Evolutionary conservation across 2,797 vertebrate genomes (phyloP).

Genomic region (Synaphobranchus kaupii): DNA sequence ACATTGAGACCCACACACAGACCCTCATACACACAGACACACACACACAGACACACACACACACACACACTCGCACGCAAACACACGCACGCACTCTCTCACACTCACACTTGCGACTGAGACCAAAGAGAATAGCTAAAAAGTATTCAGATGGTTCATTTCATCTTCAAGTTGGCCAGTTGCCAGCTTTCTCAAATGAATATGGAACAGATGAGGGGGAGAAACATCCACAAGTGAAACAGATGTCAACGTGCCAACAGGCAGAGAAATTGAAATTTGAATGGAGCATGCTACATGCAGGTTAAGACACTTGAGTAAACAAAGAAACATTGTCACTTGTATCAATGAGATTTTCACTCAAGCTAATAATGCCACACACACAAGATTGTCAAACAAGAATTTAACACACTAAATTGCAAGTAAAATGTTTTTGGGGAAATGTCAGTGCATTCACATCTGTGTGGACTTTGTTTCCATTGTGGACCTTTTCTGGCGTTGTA

Average conservation of each 20-base stretch:
- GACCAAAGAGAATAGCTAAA: constrained; percentile 33
- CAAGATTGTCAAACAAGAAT: not conserved
- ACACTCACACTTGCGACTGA: not conserved
- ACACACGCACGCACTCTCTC: not conserved
- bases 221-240: constrained; percentile 16
- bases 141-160: not conserved
- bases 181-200: constrained; percentile 24
- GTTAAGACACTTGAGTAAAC: not conserved
- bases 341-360: not conserved
- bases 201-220: not conserved
- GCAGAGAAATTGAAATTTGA: constrained; percentile 9
- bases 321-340: constrained; percentile 8
- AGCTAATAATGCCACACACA: not conserved
- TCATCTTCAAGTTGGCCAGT: constrained; percentile 5
- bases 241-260: constrained; percentile 22
- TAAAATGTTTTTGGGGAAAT: too few relatives aligned
- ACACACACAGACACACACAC: not conserved
- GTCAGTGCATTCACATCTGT: too few relatives aligned
- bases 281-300: constrained; percentile 16
- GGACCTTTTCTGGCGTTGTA: too few relatives aligned
- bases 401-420: not conserved
- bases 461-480: too few relatives aligned
- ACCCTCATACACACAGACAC: not conserved
- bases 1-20: not conserved
- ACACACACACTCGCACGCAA: not conserved